These are phyloP conservation scores for Sitta europaea DNA, from an alignment of 2,113 vertebrate genomes.

Conservation along the genomic window DNA sequence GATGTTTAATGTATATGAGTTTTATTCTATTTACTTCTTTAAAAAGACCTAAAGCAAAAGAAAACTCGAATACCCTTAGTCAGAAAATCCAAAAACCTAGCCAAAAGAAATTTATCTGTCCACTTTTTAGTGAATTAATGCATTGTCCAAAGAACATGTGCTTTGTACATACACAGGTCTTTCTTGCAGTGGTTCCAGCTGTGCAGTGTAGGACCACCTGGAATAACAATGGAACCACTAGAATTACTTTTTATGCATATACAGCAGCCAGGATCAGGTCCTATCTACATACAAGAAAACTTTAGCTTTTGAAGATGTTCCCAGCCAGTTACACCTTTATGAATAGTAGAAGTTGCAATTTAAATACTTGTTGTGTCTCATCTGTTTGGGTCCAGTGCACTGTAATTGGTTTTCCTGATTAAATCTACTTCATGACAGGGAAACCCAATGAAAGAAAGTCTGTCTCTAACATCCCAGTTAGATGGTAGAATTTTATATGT, in stretches of 20 bases:
- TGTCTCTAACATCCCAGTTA: background rate
- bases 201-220: background rate
- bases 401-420: background rate
- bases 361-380: background rate
- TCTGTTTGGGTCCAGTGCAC: background rate
- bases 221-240: conserved; percentile 8
- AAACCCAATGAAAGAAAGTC: conserved; percentile 8
- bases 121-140: background rate
- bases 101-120: background rate
- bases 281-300: background rate
- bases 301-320: background rate
- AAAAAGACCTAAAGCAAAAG: background rate
- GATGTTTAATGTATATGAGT: background rate
- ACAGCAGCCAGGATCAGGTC: background rate
- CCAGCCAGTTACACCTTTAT: background rate
- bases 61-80: background rate
- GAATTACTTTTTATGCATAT: background rate
- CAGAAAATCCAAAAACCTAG: background rate
- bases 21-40: background rate
- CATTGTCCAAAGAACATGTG: background rate
- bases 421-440: background rate
- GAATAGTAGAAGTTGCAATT: background rate
- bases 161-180: background rate
- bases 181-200: background rate
- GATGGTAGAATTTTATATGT: background rate